Evolutionary conservation across 2,797 vertebrate genomes (phyloP).

Genomic region (Cirrhinus mrigala): DNA sequence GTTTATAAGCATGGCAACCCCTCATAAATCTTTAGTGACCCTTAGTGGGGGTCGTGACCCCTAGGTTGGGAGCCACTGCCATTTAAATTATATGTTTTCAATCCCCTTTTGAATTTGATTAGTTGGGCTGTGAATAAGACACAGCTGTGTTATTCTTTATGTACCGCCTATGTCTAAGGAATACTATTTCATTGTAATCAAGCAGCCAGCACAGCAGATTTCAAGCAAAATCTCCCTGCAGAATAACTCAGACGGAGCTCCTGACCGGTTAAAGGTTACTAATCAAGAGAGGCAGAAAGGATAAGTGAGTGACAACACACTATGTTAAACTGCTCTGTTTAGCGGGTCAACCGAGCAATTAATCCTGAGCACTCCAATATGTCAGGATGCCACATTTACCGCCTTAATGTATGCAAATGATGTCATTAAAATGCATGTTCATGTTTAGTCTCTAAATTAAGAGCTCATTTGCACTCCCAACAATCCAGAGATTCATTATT

Average conservation of each 20-base stretch:
- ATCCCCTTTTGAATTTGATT: not conserved
- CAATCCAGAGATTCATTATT: constrained; percentile 76
- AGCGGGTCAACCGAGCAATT: constrained; percentile 62
- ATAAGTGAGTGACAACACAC: constrained; percentile 58
- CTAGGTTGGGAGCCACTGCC: not conserved
- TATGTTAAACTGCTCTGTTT: constrained; percentile 56
- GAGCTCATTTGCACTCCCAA: constrained; percentile 79
- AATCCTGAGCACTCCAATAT: constrained; percentile 57
- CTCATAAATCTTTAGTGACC: not conserved
- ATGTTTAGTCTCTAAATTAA: constrained; percentile 80
- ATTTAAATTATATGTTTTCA: not conserved
- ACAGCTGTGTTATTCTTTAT: constrained; percentile 6
- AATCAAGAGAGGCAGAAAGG: constrained; percentile 49
- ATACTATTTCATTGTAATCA: not conserved
- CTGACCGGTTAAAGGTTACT: constrained; percentile 43
- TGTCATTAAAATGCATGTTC: constrained; percentile 80
- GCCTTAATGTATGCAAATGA: constrained; percentile 81
- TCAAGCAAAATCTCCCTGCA: not conserved
- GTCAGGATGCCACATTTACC: constrained; percentile 76
- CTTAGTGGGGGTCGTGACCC: not conserved
- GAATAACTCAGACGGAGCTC: constrained; percentile 4
- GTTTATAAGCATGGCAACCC: not conserved
- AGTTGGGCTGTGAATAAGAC: not conserved
- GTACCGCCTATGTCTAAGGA: not conserved
- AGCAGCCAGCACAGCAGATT: constrained; percentile 4